A percentile compares a stretch with the other conserved stretches of the same genome.
Conservation (phyloP, 37 sponge, comb jelly and placozoan species). For the Cladorhizidae sp. region DNA sequence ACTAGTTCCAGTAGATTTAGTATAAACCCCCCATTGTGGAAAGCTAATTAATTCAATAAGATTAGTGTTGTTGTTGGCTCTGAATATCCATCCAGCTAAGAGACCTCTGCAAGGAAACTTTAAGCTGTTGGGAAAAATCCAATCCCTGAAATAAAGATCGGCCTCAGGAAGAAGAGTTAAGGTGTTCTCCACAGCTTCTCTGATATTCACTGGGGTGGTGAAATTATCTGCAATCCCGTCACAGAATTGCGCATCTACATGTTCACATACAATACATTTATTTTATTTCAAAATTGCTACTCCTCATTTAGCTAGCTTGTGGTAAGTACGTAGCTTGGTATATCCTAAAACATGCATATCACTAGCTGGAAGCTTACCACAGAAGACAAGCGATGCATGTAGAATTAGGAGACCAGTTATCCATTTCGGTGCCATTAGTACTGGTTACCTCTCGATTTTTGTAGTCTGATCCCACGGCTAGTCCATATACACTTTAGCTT, state of each 20-base stretch:
- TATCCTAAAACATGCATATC: too few relatives aligned
- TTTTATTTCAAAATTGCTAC: too few relatives aligned
- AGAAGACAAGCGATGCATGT: too few relatives aligned
- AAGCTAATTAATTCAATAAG: background rate
- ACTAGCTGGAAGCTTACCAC: too few relatives aligned
- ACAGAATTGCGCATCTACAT: background rate
- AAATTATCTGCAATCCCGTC: background rate
- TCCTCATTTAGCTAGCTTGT: too few relatives aligned
- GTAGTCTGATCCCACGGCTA: too few relatives aligned
- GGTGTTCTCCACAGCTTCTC: background rate
- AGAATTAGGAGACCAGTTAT: too few relatives aligned
- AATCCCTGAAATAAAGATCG: conserved; percentile 3
- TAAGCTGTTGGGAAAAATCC: conserved; percentile 40
- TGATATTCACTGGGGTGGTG: background rate
- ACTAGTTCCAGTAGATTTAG: background rate
- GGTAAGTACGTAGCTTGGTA: too few relatives aligned
- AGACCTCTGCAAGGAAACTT: conserved; percentile 14
- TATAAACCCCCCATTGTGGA: background rate
- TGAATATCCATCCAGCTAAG: conserved; percentile 28
- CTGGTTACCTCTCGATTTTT: too few relatives aligned
- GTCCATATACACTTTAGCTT: too few relatives aligned
- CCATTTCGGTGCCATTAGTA: too few relatives aligned
- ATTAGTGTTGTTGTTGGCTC: background rate
- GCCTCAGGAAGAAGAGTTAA: background rate
- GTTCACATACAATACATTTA: too few relatives aligned